Evolutionary conservation across 2,797 vertebrate species (phyloP).

Genomic region (Chrosomus eos): DNA sequence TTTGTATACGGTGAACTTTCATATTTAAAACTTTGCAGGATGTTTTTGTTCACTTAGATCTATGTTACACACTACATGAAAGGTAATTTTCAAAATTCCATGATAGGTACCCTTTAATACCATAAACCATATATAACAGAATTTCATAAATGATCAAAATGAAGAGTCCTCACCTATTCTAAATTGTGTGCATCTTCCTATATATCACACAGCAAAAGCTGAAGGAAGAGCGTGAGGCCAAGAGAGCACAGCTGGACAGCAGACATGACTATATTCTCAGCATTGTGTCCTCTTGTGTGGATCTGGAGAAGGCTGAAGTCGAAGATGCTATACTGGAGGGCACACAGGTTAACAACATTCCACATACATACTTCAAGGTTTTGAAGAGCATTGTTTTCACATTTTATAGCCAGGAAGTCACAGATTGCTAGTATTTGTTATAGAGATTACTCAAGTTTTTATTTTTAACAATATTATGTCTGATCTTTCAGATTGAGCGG

Average conservation of each 20-base stretch:
- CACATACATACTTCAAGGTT: neutral
- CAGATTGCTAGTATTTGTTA: neutral
- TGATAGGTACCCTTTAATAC: too few species aligned
- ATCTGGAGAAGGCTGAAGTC: constrained; percentile 85
- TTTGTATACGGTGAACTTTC: too few species aligned
- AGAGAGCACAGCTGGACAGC: constrained; percentile 85
- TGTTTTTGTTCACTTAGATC: too few species aligned
- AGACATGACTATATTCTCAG: constrained; percentile 89
- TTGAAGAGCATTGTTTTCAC: neutral
- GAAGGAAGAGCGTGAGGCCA: constrained; percentile 91
- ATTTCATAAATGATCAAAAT: neutral
- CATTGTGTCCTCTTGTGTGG: constrained; percentile 85
- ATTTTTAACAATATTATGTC: neutral
- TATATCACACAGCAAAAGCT: constrained; percentile 88
- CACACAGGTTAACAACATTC: constrained; percentile 80
- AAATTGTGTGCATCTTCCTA: neutral
- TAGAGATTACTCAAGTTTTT: neutral
- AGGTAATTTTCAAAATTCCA: too few species aligned
- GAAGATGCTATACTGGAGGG: constrained; percentile 92
- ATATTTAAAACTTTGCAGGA: too few species aligned
- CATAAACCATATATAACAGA: too few species aligned
- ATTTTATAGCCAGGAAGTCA: neutral
- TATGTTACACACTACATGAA: too few species aligned
- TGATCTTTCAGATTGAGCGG: constrained; percentile 81
- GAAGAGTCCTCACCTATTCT: neutral